Conservation (phyloP, 1,140 invertebrate species). For the Ips nitidus region DNA sequence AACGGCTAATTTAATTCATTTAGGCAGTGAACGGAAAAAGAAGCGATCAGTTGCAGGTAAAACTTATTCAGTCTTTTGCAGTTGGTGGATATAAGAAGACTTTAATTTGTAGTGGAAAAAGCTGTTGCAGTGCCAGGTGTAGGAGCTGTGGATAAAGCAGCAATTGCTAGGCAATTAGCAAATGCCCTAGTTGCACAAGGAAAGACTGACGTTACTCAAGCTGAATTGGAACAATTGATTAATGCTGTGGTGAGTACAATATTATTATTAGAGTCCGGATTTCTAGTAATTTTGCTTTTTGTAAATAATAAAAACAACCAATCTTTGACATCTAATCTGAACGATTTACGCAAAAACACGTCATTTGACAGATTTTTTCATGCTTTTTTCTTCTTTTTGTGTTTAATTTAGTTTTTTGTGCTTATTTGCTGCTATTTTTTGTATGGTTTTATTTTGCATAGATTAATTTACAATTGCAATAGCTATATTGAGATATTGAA, state of each 20-base stretch:
- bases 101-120: not conserved
- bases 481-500: no score
- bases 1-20: conserved; percentile 67
- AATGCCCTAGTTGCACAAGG: conserved; percentile 73
- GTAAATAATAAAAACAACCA: no score
- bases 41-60: conserved; percentile 31
- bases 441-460: no score
- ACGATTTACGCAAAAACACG: no score
- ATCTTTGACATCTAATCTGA: no score
- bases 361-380: no score
- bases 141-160: conserved; percentile 68
- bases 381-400: no score
- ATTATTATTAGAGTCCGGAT: not conserved
- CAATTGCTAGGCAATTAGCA: conserved; percentile 76
- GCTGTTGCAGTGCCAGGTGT: conserved; percentile 66
- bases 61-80: not conserved
- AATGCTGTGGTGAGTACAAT: conserved; percentile 67
- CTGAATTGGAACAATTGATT: conserved; percentile 74
- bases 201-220: conserved; percentile 72
- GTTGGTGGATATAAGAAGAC: no score
- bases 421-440: no score
- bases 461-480: no score
- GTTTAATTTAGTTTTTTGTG: no score
- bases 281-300: no score
- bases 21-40: conserved; percentile 58